phyloP scores from a whole-genome alignment of 37 sponge, comb jelly and placozoan genomes.

The Aphrocallistes beatrix region DNA sequence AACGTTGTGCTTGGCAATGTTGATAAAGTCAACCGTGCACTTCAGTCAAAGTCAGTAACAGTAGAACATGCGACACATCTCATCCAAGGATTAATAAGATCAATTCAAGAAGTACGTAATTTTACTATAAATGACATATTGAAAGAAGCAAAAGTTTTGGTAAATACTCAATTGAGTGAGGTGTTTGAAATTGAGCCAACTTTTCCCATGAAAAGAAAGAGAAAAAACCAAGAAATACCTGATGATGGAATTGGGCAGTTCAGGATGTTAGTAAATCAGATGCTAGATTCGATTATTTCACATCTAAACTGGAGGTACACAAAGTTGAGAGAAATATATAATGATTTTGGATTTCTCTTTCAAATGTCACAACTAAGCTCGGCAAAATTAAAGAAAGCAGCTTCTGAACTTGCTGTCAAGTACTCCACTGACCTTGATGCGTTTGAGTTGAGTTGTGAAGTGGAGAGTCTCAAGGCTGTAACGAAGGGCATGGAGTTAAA shows the following conservation, averaged over 20 bases:
- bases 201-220: neutral
- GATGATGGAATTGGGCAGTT: neutral
- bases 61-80: constrained; percentile 14
- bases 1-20: neutral
- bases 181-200: neutral
- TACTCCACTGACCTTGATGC: neutral
- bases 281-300: neutral
- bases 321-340: constrained; percentile 5
- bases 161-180: constrained; percentile 9
- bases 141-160: constrained; percentile 11
- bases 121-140: neutral
- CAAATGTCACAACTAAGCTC: constrained; percentile 7
- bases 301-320: neutral
- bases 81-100: neutral
- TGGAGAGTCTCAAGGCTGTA: neutral
- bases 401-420: constrained; percentile 8
- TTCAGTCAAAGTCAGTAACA: neutral
- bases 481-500: neutral
- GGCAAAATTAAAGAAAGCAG: neutral
- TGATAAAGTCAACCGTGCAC: constrained; percentile 9
- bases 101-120: constrained; percentile 5
- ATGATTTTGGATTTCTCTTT: constrained; percentile 3
- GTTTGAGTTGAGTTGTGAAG: constrained; percentile 16
- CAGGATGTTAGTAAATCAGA: neutral
- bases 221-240: neutral